Percentiles rank a stretch among this genome's conserved stretches.
These are phyloP conservation scores for Abrostola triplasia DNA, from an alignment of 2,888 invertebrate species.

Conservation along the genomic window DNA sequence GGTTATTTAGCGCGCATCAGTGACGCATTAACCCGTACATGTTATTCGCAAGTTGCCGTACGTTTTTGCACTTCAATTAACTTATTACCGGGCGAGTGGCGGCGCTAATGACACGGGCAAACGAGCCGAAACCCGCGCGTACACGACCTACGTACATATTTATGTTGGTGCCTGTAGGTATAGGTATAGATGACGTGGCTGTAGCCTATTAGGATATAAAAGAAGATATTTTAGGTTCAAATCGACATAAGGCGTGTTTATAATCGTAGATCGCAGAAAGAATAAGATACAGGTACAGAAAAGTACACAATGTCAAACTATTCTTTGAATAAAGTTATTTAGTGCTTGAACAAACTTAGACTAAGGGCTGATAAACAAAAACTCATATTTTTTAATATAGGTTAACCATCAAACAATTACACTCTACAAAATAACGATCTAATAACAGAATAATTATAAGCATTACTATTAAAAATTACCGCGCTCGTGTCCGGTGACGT, in stretches of 20 bases:
- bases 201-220: not conserved
- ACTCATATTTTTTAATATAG: not conserved
- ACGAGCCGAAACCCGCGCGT: slow-evolving; percentile 50
- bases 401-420: slow-evolving; percentile 6
- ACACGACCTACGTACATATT: slow-evolving; percentile 10
- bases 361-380: not conserved
- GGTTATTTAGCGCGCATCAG: slow-evolving; percentile 64
- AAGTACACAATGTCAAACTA: too few relatives aligned
- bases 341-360: too few relatives aligned
- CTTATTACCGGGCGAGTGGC: slow-evolving; percentile 77
- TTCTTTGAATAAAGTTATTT: too few relatives aligned
- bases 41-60: slow-evolving; percentile 70
- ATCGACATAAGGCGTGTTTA: too few relatives aligned
- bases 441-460: slow-evolving; percentile 38
- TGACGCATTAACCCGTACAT: slow-evolving; percentile 67
- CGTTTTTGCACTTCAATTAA: slow-evolving; percentile 87
- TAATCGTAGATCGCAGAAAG: too few relatives aligned
- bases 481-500: slow-evolving; percentile 69
- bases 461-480: slow-evolving; percentile 47
- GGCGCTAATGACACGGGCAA: slow-evolving; percentile 68
- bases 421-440: slow-evolving; percentile 2
- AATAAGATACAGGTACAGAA: too few relatives aligned
- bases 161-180: slow-evolving; percentile 6
- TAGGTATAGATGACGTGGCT: not conserved
- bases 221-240: not conserved